Evolutionary conservation across 2,797 vertebrate species (phyloP), one percentile per base, ranked within the genome.

Genomic region (Psittacula echo): DNA sequence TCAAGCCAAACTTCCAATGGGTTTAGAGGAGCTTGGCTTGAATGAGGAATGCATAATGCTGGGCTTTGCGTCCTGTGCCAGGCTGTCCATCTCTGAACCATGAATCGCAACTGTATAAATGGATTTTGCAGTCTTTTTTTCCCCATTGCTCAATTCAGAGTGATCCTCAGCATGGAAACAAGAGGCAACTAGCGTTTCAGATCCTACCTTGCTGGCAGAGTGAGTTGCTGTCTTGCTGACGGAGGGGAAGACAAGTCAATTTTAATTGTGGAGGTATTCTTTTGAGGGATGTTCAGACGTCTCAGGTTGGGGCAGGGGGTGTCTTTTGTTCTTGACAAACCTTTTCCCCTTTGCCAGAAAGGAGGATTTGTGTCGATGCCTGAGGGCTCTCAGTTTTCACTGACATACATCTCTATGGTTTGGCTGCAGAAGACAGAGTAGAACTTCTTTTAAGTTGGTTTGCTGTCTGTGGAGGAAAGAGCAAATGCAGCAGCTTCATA

Each of bases 21-120:
- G 54, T 94, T 94, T 95, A 67, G 54, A 94, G 86, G 78, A 89
- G 86, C 44, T 94, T 95, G 95, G 94, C 94, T 93, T 72, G 62
- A 86, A n/a, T 23, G 78, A 94, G 81, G 90, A 94, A 95, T 92
- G 68, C 81, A 70, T 93, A 93, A 96, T 90, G 58, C 61, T 71
- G 68, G 41, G 58, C 58, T 83, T 20, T 83, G 78, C 29, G 1
- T 86, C 87, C 64, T 4, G 2, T 94, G 93, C 95, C 90, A 95
- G 87, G 68, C 75, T 95, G 91, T 37, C 78, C 72, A 80, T 75
- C 92, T 85, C 90, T 48, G 81, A 95, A 84, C 50, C 5, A 22
- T 48, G 54, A 76, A 90, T 66, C 11, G 7, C 44, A 58, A 53
- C 39, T 0, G 0, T 54, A 54, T 42, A 66, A 45, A 21, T 76